A percentile compares a stretch with the other conserved stretches of the same genome.
phyloP scores from a whole-genome alignment of 2,888 invertebrate genomes.

The Bellardia bayeri region DNA sequence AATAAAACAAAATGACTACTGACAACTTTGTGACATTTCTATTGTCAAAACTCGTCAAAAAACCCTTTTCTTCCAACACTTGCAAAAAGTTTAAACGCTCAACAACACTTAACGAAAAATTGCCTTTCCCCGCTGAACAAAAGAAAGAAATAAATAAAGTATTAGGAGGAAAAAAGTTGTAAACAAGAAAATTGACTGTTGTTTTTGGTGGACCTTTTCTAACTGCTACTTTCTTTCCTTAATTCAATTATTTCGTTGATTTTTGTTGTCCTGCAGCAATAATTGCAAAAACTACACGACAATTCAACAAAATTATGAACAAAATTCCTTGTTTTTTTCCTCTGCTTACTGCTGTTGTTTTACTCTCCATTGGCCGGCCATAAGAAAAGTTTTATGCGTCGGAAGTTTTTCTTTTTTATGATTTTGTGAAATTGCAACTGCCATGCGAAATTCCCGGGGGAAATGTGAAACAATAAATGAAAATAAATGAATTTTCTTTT shows the following conservation, averaged over 20 bases:
- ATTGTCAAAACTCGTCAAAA: constrained; percentile 57
- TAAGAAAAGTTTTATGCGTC: constrained; percentile 74
- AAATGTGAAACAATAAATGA: constrained; percentile 74
- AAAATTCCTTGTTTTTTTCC: constrained; percentile 75
- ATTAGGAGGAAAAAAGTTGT: constrained; percentile 53
- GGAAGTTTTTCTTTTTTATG: constrained; percentile 69
- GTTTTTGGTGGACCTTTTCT: constrained; percentile 24
- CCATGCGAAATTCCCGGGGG: constrained; percentile 67
- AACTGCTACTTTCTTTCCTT: constrained; percentile 64
- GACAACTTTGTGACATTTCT: constrained; percentile 59
- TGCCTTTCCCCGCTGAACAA: too few species aligned
- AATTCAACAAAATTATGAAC: constrained; percentile 82
- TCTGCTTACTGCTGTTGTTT: constrained; percentile 18
- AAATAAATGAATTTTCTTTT: constrained; percentile 72
- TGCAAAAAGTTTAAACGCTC: neutral
- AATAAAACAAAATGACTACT: constrained; percentile 43
- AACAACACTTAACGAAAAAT: constrained; percentile 5
- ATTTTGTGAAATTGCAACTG: constrained; percentile 73
- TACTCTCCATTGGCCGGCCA: constrained; percentile 64
- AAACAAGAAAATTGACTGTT: constrained; percentile 65
- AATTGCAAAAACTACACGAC: constrained; percentile 81
- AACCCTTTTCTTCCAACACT: constrained; percentile 49
- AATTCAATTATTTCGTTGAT: constrained; percentile 80
- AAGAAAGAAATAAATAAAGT: neutral
- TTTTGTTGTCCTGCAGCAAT: constrained; percentile 81